phyloP scores from a whole-genome alignment of 2,113 vertebrate genomes.

The Cavia porcellus region DNA sequence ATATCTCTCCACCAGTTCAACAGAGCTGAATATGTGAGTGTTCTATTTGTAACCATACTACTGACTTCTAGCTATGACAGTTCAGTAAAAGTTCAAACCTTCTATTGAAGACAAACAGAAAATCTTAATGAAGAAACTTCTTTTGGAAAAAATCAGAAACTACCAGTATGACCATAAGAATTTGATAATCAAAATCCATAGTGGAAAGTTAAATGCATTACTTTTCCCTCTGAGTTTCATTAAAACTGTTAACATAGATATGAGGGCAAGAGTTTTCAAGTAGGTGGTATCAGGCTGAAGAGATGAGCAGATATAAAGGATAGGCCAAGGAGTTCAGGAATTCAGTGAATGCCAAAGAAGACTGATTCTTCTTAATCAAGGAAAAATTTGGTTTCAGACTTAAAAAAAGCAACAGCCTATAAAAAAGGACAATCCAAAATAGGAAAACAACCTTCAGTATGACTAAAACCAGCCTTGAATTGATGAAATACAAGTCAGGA shows the following conservation, averaged over 20 bases:
- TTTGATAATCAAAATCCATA: neutral
- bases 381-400: neutral
- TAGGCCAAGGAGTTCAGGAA: neutral
- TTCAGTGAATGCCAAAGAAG: neutral
- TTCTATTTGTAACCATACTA: neutral
- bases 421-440: neutral
- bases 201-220: neutral
- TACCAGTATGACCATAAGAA: neutral
- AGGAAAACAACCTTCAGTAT: neutral
- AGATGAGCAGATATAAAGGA: neutral
- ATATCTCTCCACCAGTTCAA: neutral
- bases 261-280: neutral
- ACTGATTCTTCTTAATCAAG: neutral
- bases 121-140: neutral
- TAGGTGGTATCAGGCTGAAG: neutral
- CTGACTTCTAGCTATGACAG: neutral
- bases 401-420: neutral
- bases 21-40: neutral
- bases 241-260: neutral
- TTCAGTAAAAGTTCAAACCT: neutral
- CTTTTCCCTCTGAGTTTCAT: neutral
- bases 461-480: constrained; percentile 1
- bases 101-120: neutral
- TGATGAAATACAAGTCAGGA: neutral
- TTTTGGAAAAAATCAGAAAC: neutral